Percentiles rank a stretch among this genome's conserved stretches.
phyloP scores from a whole-genome alignment of 1,140 invertebrate genomes.

The Asbolus verrucosus region DNA sequence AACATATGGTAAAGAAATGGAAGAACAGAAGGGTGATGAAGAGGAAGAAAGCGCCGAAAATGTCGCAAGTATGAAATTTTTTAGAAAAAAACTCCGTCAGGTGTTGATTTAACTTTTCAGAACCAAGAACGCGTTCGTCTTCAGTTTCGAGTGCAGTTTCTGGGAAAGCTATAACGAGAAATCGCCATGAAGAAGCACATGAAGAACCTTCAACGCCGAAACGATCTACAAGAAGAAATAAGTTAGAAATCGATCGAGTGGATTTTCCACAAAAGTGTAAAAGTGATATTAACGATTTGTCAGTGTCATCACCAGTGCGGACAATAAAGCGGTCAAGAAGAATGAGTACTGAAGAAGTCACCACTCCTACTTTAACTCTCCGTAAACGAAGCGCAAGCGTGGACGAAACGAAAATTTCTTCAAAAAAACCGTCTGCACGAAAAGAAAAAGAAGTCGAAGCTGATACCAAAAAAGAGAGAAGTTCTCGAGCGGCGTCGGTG shows the following conservation, averaged over 20 bases:
- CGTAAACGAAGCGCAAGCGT: slow-evolving; percentile 25
- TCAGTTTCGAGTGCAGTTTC: not conserved
- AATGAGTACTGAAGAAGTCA: not conserved
- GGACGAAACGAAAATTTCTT: not conserved
- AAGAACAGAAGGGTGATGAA: no score
- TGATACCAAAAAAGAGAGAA: not conserved
- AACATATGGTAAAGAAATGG: no score
- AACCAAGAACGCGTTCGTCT: not conserved
- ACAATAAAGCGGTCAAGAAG: slow-evolving; percentile 12
- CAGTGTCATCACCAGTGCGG: no score
- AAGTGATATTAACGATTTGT: no score
- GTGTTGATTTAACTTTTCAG: not conserved
- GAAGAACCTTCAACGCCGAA: not conserved
- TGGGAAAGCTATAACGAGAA: not conserved
- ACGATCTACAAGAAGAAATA: not conserved
- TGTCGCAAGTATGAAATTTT: no score
- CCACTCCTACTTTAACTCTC: not conserved
- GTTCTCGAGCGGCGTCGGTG: not conserved
- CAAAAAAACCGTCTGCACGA: not conserved
- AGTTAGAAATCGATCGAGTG: no score
- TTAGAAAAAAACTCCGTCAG: not conserved
- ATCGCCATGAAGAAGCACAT: no score
- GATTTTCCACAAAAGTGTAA: no score
- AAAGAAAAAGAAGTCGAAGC: no score
- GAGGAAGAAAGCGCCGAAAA: no score